phyloP scores from a whole-genome alignment of 1,140 invertebrate genomes.

The Drosophila albomicans region DNA sequence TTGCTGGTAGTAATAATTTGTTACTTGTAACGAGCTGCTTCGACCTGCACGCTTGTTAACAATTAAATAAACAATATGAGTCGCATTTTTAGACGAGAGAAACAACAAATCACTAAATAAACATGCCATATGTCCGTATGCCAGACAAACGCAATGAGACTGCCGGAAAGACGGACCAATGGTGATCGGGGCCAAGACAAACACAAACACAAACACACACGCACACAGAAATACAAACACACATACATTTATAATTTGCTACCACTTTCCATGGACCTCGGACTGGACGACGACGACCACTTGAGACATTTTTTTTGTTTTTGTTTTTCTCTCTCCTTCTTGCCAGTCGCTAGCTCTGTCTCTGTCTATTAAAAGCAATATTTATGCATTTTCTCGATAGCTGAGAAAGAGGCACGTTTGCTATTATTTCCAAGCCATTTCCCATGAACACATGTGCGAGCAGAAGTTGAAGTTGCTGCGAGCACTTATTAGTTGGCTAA shows the following conservation, averaged over 20 bases:
- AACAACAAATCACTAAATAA: conserved; percentile 80
- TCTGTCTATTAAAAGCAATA: conserved; percentile 74
- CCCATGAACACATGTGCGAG: conserved; percentile 69
- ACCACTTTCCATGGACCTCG: conserved; percentile 61
- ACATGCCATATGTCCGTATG: conserved; percentile 42
- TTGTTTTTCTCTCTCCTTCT: background rate
- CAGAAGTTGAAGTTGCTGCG: conserved; percentile 5
- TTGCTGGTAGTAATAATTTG: conserved; percentile 68
- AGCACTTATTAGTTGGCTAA: conserved; percentile 61
- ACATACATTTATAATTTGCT: conserved; percentile 27
- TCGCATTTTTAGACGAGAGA: conserved; percentile 65
- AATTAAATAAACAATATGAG: conserved; percentile 83
- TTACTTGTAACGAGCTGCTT: conserved; percentile 76
- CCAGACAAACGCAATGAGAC: background rate
- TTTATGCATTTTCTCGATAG: conserved; percentile 73
- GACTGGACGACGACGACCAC: conserved; percentile 57
- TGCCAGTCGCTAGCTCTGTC: background rate
- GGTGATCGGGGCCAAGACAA: conserved; percentile 54
- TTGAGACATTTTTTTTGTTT: conserved; percentile 74
- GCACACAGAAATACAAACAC: conserved; percentile 6
- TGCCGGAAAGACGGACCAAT: conserved; percentile 4
- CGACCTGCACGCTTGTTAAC: conserved; percentile 74
- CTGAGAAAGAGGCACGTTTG: conserved; percentile 71
- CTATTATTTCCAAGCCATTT: conserved; percentile 82
- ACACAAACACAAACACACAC: conserved; percentile 47